These are phyloP conservation scores for Andrena camellia DNA, from an alignment of 2,888 invertebrate species.

Conservation along the genomic window DNA sequence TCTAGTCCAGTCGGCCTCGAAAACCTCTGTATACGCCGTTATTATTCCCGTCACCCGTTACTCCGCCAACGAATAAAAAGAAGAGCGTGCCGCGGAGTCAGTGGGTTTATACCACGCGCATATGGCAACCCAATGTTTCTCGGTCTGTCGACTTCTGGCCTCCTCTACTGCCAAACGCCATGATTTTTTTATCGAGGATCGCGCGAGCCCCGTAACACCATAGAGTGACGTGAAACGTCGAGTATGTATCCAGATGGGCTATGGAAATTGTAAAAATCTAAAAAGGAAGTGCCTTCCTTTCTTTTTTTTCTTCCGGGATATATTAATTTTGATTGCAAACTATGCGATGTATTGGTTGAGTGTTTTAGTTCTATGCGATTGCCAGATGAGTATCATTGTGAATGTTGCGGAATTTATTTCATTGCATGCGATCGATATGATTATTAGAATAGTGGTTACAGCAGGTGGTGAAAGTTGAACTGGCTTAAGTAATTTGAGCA, in stretches of 20 bases:
- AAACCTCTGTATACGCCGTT: constrained; percentile 77
- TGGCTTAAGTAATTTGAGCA: no score
- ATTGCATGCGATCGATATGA: no score
- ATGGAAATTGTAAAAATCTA: background rate
- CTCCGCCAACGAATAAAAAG: constrained; percentile 67
- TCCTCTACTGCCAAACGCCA: background rate
- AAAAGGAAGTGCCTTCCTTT: no score
- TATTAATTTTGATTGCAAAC: background rate
- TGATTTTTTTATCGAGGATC: background rate
- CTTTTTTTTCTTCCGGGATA: no score
- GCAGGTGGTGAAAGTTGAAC: no score
- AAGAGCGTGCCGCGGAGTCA: constrained; percentile 62
- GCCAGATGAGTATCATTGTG: no score
- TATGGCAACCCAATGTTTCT: constrained; percentile 58
- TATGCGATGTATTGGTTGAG: background rate
- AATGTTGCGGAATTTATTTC: no score
- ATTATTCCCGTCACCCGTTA: constrained; percentile 80
- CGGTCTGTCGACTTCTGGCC: constrained; percentile 36
- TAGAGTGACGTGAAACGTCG: no score
- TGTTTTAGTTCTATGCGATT: no score
- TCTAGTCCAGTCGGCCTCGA: constrained; percentile 79
- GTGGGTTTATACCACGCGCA: constrained; percentile 60
- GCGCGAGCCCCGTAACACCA: background rate
- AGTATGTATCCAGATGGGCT: background rate
- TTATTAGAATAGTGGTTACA: no score